Evolutionary conservation across 2,888 invertebrate species (phyloP).

Genomic region (Dynastes tityus): DNA sequence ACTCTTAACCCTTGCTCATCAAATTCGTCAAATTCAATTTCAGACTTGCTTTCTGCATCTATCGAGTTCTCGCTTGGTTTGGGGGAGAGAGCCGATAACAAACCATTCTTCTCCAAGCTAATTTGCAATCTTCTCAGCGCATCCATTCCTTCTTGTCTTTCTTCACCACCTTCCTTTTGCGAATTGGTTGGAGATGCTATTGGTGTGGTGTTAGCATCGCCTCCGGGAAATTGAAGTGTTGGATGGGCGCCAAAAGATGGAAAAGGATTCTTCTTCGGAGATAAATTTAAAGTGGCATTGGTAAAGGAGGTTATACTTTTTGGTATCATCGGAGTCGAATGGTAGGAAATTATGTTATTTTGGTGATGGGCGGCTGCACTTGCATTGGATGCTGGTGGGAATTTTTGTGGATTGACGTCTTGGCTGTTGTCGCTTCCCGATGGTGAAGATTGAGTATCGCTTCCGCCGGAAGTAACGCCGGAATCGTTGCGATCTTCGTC

Average conservation of each 20-base stretch:
- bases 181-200: conserved; percentile 53
- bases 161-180: conserved; percentile 18
- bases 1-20: conserved; percentile 76
- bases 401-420: conserved; percentile 54
- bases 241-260: conserved; percentile 68
- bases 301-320: conserved; percentile 61
- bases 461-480: conserved; percentile 76
- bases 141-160: conserved; percentile 59
- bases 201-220: conserved; percentile 48
- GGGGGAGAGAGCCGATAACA: conserved; percentile 59
- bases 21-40: conserved; percentile 71
- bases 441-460: conserved; percentile 76
- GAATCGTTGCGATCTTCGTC: conserved; percentile 73
- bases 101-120: conserved; percentile 64
- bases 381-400: conserved; percentile 2
- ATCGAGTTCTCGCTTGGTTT: conserved; percentile 63
- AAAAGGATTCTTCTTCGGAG: not conserved
- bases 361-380: conserved; percentile 15
- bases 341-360: conserved; percentile 36
- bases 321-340: conserved; percentile 51
- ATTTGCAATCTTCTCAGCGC: conserved; percentile 66
- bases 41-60: conserved; percentile 72
- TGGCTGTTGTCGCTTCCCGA: conserved; percentile 70
- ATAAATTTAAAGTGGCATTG: conserved; percentile 74
- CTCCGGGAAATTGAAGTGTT: not conserved